Base-by-base conservation (phyloP, 2,888 invertebrate species). In the Epinotia bilunana region DNA sequence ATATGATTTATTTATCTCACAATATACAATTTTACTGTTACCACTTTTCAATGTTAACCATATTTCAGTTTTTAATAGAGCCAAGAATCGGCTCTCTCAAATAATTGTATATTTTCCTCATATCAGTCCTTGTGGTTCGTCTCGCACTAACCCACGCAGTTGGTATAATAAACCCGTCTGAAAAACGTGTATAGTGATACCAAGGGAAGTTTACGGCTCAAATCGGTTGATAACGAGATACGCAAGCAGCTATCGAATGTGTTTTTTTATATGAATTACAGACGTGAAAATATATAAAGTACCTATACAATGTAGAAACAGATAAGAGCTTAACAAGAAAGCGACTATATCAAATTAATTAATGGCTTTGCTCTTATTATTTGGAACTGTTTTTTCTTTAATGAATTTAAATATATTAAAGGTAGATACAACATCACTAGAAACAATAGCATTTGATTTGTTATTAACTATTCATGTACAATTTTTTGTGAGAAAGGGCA, bases 151-250 rank as follows among this genome's bases (percentile, higher is more conserved):
- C 16, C 39, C 57, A 12, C 20, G 39, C 67, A 18, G 73, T 73
- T 43, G 39, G 67, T 68, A 12, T 43, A 43, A 12, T 43, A 43
- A 49, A 23, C 60, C 67, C 39, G 61, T n/a, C 18, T 62, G 43
- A 46, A 28, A 39, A 61, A 65, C 23, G 16, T 62, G 28, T 33
- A 20, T 23, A n/a, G 49, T 61, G 61, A 55, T 73, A 73, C 39
- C n/a, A 61, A 18, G 9, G 23, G n/a, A 18, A 68, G 9, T 73
- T 68, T 73, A 73, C 43, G 43, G 23, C 9, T 43, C 23, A 2
- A 61, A 3, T 73, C 9, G 12, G 23, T 55, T 28, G 61, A 73
- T 73, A 67, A 43, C 53, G 20, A 28, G 64, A 64, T 64, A 49
- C 18, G 61, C 39, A 55, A 13, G 23, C 58, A 33, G 49, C 33